Conservation (phyloP, 2,113 vertebrate species). For the Tringa solitaria region DNA sequence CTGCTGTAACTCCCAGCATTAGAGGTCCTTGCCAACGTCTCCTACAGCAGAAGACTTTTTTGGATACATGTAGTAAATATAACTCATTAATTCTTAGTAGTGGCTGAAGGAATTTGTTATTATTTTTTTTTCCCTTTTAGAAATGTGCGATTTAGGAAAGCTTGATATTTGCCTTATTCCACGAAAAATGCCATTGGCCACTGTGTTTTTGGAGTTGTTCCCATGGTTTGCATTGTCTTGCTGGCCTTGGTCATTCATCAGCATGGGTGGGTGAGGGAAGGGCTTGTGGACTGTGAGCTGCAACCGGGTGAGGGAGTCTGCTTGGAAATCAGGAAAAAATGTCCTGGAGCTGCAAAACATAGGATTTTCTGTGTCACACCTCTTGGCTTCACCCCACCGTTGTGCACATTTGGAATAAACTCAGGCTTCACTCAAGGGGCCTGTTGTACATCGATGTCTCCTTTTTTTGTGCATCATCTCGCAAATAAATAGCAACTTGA, state of each 20-base stretch:
- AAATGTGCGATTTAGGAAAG: not conserved
- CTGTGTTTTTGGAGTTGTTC: not conserved
- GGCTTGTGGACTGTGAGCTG: accelerated
- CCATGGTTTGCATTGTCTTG: not conserved
- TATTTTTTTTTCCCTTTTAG: not conserved
- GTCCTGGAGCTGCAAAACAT: not conserved
- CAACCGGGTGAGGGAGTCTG: not conserved
- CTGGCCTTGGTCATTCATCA: not conserved
- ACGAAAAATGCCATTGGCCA: not conserved
- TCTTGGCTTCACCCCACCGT: accelerated
- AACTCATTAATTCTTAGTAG: not conserved
- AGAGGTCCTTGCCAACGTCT: not conserved
- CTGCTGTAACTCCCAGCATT: not conserved
- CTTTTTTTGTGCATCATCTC: not conserved
- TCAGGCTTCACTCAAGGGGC: not conserved
- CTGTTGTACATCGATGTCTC: not conserved
- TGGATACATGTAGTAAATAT: not conserved
- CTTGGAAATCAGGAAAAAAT: not conserved
- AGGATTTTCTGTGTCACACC: accelerated
- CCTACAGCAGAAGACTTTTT: not conserved
- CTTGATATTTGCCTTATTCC: not conserved
- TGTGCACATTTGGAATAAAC: accelerated
- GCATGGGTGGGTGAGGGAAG: not conserved
- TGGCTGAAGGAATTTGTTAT: not conserved
- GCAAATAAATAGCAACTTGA: slow-evolving; percentile 2